Evolutionary conservation across 2,888 invertebrate genomes (phyloP).

Genomic region (Chydorus sphaericus): DNA sequence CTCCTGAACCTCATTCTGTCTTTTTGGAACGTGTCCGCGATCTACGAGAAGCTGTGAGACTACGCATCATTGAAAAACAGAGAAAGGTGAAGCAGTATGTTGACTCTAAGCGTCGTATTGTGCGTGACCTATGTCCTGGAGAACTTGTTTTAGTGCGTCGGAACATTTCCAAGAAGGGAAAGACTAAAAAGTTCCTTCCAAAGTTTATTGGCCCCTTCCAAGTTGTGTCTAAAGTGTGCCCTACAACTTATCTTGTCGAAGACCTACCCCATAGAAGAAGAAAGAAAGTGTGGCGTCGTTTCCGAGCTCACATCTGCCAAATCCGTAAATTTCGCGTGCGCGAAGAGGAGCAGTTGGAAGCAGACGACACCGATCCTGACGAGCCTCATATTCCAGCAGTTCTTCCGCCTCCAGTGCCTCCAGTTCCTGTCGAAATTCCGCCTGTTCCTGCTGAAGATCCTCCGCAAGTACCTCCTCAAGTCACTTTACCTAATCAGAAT

Average conservation of each 20-base stretch:
- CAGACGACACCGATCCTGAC: background rate
- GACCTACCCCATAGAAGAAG: background rate
- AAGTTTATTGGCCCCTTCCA: constrained; percentile 9
- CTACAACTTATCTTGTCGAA: background rate
- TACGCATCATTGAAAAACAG: background rate
- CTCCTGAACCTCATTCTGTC: background rate
- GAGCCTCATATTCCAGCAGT: background rate
- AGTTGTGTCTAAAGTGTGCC: background rate
- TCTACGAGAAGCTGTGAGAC: background rate
- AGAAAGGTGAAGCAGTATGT: background rate
- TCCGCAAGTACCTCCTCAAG: too few relatives aligned
- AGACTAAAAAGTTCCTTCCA: background rate
- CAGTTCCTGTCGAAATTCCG: too few relatives aligned
- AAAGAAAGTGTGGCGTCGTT: background rate
- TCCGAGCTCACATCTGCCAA: background rate
- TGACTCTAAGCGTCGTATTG: background rate
- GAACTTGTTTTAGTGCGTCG: constrained; percentile 3
- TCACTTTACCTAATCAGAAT: too few relatives aligned
- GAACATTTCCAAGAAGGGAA: background rate
- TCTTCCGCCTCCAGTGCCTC: background rate
- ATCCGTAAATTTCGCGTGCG: background rate
- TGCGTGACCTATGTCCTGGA: background rate
- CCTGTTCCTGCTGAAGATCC: too few relatives aligned
- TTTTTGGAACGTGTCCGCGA: background rate
- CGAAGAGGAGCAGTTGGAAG: background rate